A percentile compares a stretch with the other conserved stretches of the same genome.
Conservation (phyloP, 2,113 vertebrate genomes). For the Oostethus manadensis region DNA sequence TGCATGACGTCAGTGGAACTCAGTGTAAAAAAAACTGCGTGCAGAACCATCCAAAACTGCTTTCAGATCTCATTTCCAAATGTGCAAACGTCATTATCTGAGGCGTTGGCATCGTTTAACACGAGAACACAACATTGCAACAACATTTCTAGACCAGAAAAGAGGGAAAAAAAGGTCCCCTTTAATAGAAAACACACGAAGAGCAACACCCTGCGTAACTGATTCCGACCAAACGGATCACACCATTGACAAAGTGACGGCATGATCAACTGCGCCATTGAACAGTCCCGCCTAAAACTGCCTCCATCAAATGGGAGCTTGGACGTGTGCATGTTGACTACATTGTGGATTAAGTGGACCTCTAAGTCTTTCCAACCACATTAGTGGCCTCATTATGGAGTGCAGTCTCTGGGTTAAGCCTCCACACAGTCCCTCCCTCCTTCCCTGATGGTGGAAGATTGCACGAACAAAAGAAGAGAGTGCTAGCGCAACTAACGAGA, state of each 20-base stretch:
- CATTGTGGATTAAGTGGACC: neutral
- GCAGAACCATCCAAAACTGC: no score
- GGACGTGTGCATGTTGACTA: neutral
- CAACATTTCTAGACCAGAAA: no score
- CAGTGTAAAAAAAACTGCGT: no score
- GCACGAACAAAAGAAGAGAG: slow-evolving; percentile 16
- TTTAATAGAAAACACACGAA: neutral
- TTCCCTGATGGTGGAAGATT: slow-evolving; percentile 30
- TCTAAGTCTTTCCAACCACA: slow-evolving; percentile 39
- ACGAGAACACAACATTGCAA: no score
- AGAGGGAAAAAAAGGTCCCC: no score
- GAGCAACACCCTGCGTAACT: neutral
- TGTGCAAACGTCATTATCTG: no score
- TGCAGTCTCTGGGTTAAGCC: slow-evolving; percentile 25
- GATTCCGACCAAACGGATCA: neutral
- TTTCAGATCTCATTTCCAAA: no score
- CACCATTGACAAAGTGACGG: neutral
- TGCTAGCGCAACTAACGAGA: slow-evolving; percentile 2
- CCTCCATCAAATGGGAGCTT: neutral
- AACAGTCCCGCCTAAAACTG: neutral
- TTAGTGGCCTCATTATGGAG: slow-evolving; percentile 49
- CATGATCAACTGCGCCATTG: neutral
- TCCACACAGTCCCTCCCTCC: slow-evolving; percentile 9
- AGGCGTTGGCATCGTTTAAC: no score
- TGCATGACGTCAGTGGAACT: no score